These are phyloP conservation scores for Anguilla anguilla DNA, from an alignment of 2,797 vertebrate genomes.

Conservation along the genomic window DNA sequence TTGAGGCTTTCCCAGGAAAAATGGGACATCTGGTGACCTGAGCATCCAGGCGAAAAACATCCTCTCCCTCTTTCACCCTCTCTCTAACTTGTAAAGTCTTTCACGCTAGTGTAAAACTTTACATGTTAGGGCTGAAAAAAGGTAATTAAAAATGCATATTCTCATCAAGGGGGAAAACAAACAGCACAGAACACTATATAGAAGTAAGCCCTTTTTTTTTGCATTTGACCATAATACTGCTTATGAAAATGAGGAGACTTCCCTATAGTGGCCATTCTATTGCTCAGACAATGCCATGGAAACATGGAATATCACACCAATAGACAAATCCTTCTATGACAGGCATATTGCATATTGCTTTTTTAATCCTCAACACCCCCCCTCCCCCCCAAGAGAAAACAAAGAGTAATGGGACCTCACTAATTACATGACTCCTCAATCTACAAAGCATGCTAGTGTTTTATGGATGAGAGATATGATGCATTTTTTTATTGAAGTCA, in stretches of 20 bases:
- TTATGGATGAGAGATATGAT: neutral
- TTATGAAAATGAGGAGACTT: neutral
- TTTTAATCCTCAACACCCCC: neutral
- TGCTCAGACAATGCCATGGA: constrained; percentile 52
- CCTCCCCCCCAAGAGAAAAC: neutral
- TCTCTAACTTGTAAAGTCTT: too few species aligned
- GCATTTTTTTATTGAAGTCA: neutral
- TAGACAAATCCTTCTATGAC: neutral
- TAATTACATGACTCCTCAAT: neutral
- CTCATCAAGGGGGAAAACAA: neutral
- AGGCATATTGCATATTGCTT: constrained; percentile 2
- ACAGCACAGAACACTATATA: neutral
- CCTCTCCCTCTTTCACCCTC: neutral
- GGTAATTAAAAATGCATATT: neutral
- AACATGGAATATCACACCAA: constrained; percentile 41
- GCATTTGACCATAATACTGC: neutral
- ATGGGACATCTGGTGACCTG: neutral
- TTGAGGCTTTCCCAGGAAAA: neutral
- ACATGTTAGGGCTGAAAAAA: neutral
- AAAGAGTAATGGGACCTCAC: neutral
- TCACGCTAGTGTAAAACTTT: neutral
- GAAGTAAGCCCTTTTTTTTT: neutral
- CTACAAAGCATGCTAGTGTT: neutral
- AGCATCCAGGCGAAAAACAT: neutral
- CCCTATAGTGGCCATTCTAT: constrained; percentile 20